Evolutionary conservation across 2,113 vertebrate genomes (phyloP).

Genomic region (Oxygymnocypris stewartii): DNA sequence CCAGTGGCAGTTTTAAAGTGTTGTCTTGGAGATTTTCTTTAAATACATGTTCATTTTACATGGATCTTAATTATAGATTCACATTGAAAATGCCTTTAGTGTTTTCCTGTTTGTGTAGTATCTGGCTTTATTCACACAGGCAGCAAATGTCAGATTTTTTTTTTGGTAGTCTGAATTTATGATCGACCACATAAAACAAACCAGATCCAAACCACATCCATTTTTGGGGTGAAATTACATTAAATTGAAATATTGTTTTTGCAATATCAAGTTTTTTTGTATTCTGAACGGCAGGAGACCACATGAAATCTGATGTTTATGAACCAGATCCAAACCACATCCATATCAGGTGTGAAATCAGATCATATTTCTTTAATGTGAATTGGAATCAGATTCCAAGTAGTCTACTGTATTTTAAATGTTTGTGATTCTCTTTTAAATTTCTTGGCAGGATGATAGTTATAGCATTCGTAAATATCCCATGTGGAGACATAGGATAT

Average conservation of each 20-base stretch:
- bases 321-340: neutral
- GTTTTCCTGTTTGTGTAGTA: neutral
- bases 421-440: neutral
- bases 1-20: conserved; percentile 57
- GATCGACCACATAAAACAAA: neutral
- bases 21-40: conserved; percentile 19
- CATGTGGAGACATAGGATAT: neutral
- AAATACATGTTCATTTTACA: conserved; percentile 5
- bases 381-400: neutral
- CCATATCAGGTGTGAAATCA: neutral
- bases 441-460: neutral
- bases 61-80: neutral
- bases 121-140: conserved; percentile 1
- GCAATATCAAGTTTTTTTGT: neutral
- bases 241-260: neutral
- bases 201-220: neutral
- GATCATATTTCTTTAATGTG: neutral
- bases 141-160: neutral
- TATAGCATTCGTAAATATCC: neutral
- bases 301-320: neutral
- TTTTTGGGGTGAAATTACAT: neutral
- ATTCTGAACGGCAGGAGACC: neutral
- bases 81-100: neutral
- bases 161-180: neutral
- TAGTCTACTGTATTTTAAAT: neutral